Base-by-base conservation (phyloP, 2,113 vertebrate species). In the Festucalex cinctus region DNA sequence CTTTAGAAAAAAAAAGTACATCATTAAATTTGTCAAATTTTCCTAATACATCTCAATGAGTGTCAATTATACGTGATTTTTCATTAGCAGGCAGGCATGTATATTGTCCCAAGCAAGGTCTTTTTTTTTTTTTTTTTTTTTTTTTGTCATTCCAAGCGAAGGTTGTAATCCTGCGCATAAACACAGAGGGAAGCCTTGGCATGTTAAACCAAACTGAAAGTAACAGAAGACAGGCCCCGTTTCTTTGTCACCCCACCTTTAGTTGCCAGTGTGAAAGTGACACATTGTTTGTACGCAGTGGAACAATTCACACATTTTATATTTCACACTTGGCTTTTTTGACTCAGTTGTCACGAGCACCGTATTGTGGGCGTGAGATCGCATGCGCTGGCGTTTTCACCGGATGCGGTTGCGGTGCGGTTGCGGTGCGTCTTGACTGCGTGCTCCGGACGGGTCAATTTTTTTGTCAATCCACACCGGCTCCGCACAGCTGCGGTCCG, bases 321-420 rank as follows among this genome's bases (percentile, higher is more conserved):
- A 75, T 65, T 54, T 81, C 67, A 70, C 64, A 79, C 73, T 17
- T 67, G 39, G 43, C 59, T 77, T 17, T 67, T 77, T 17, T 67
- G 39, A 44, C 59, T 78, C 20, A 68, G 5, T 71, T 74, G 58
- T 79, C 20, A 63, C 78, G 20, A n/a, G 32, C 7, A 37, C 20
- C 22, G 36, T 60, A 72, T 66, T 80, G 66, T 78, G n/a, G n/a
- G 77, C 67, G 71, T 37, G 19, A 65, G 71, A 57, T 75, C 48
- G 71, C 61, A 57, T 71, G 74, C 86, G 79, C 48, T 6, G 70
- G 87, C 82, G 89, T 90, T n/a, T n/a, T n/a, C n/a, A n/a, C n/a
- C n/a, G n/a, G n/a, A n/a, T n/a, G n/a, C n/a, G n/a, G n/a, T n/a
- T n/a, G n/a, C n/a, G n/a, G n/a, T n/a, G n/a, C n/a, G n/a, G n/a